Evolutionary conservation across 2,888 invertebrate species (phyloP), one percentile per base, ranked within the genome.

Genomic region (Athalia rosae): DNA sequence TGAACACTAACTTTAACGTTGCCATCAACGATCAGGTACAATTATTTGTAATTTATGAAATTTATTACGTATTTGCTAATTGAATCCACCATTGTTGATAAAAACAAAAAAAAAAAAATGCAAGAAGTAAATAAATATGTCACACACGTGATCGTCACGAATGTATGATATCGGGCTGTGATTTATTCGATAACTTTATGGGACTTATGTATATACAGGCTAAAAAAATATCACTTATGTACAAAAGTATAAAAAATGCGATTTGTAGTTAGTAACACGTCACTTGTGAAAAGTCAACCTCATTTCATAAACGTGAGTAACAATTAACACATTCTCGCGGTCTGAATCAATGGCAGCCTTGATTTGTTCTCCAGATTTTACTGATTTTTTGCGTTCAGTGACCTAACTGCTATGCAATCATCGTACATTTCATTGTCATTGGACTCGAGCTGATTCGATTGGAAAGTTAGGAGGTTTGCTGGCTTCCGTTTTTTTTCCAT

Each of bases 71-170:
- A 3, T 11, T 15, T 4, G 8, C 15, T 64, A 13, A 11, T 47
- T n/a, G 64, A 28, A 67, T 67, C 53, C 53, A 53, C 50, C 48
- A 53, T 67, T 71, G 71, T 58, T 71, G 45, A 58, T 71, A 71
- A 45, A 13, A 13, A 43, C n/a, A 13, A 69, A 56, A 13, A 69
- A 56, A 28, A 28, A 28, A 28, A 1, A 28, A 28, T 28, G 0
- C 28, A 28, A 28, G 28, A 28, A 28, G 28, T 28, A 28, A 28
- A 28, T 28, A 2, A 28, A 28, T 28, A 28, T 28, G 0, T 28
- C 28, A 28, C 28, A n/a, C n/a, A 28, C 28, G 28, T 28, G 28
- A 28, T 28, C 28, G 28, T 28, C 28, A 28, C 1, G 28, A 28
- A 2, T 28, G 28, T 28, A 28, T 28, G 28, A 28, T 28, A 28